Percentiles rank a stretch among this genome's conserved stretches.
These are phyloP conservation scores for Sterrhoptilus dennistouni DNA, from an alignment of 2,113 vertebrate species.

Conservation along the genomic window DNA sequence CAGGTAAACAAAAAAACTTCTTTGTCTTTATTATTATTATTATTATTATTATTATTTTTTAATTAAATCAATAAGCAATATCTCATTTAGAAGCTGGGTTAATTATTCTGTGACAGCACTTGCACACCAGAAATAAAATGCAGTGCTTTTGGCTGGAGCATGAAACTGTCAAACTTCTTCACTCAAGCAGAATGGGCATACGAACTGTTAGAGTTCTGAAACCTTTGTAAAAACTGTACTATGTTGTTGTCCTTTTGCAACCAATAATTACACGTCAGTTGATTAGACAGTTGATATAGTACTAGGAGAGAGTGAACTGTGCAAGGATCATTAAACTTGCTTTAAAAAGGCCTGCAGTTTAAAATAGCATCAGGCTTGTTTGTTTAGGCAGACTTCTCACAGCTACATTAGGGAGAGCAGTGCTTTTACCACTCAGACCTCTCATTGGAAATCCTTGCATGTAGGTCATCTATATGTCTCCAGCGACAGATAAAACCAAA, in stretches of 20 bases:
- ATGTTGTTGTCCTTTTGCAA: neutral
- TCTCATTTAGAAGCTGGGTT: neutral
- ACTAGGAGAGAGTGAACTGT: neutral
- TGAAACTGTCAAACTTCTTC: neutral
- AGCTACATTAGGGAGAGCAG: neutral
- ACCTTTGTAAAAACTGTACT: neutral
- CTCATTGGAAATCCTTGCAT: neutral
- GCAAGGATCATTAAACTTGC: neutral
- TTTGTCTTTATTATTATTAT: neutral
- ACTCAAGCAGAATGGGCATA: neutral
- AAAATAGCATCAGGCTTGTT: neutral
- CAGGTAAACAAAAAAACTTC: neutral
- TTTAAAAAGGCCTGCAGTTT: neutral
- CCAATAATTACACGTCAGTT: neutral
- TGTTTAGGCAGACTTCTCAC: neutral
- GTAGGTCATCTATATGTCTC: neutral
- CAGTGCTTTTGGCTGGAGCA: neutral
- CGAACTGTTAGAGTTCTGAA: neutral
- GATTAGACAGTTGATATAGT: neutral
- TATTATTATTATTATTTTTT: too few species aligned
- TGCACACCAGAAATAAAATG: neutral
- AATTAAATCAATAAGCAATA: neutral
- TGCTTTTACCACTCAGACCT: neutral
- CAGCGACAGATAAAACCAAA: neutral
- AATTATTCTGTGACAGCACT: neutral